Percentiles rank a stretch among this genome's conserved stretches.
Conservation (phyloP, 1,140 invertebrate genomes). For the Apis cerana region DNA sequence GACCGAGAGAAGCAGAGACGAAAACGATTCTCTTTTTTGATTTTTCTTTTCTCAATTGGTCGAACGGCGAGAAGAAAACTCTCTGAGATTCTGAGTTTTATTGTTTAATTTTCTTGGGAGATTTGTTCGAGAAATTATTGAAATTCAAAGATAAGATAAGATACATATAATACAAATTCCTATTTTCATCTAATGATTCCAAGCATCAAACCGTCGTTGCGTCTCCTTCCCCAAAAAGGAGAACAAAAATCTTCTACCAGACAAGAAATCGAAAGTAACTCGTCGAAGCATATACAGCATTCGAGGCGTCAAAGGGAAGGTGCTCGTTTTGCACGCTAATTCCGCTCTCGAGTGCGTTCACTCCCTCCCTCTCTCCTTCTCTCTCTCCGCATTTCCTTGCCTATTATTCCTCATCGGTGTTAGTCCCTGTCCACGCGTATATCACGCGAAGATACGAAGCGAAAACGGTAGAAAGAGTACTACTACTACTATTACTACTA, state of each 20-base stretch:
- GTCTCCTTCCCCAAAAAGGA: too few species aligned
- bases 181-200: too few species aligned
- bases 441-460: conserved; percentile 50
- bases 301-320: conserved; percentile 69
- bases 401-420: conserved; percentile 68
- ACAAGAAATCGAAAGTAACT: conserved; percentile 66
- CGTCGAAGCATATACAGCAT: conserved; percentile 66
- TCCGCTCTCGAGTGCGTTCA: conserved; percentile 68
- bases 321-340: conserved; percentile 56
- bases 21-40: not conserved
- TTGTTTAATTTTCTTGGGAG: too few species aligned
- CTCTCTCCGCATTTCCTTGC: conserved; percentile 28
- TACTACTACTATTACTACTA: too few species aligned
- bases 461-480: conserved; percentile 49
- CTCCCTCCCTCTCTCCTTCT: conserved; percentile 14
- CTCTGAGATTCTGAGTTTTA: too few species aligned
- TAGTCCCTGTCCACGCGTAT: conserved; percentile 25
- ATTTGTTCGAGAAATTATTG: too few species aligned
- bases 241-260: conserved; percentile 63
- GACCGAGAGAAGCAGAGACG: not conserved
- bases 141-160: too few species aligned
- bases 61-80: too few species aligned
- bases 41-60: too few species aligned
- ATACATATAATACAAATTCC: too few species aligned
- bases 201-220: too few species aligned